Base-by-base conservation (phyloP, 2,888 invertebrate genomes). In the Aleiodes testaceus region DNA sequence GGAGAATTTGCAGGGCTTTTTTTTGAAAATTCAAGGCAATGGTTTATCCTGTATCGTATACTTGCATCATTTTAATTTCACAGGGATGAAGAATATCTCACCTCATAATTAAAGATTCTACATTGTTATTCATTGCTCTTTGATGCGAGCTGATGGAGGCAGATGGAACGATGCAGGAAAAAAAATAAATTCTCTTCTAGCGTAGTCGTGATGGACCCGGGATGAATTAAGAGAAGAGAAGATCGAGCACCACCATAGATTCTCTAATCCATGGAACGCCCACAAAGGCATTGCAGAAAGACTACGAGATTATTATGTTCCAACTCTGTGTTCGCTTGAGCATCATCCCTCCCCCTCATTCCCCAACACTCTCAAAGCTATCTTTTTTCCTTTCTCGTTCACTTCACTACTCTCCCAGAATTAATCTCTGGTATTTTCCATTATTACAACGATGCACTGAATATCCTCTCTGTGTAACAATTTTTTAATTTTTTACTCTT, bases 301-400 rank as follows among this genome's bases (percentile, higher is more conserved):
- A 67, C 67, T 67, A 30, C 53, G 16, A 45, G 53, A 22, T 55
- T 67, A 67, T 67, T 67, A 55, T 45, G 26, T 55, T 45, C 18
- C 22, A 64, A 64, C 64, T 30, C 64, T 64, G 47, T 47, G 47
- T 64, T 45, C 47, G 47, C 47, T 64, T 26, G 7, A 18, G 63
- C 22, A 20, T 49, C 42, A 42, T 26, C 20, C 47, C 20, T 18
- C n/a, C n/a, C n/a, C n/a, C n/a, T n/a, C n/a, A 49, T n/a, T 14
- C 64, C 14, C 47, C n/a, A n/a, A 20, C 22, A 22, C 64, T 20
- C 64, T 64, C 22, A 49, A 64, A 49, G 47, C 64, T 47, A 14
- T 26, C 18, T 26, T 26, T 7, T n/a, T 55, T n/a, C n/a, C 30
- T 55, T 20, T 30, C 14, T 26, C n/a, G n/a, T 30, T 47, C 49